Evolutionary conservation across 2,888 invertebrate genomes (phyloP).

Genomic region (Blera fallax): DNA sequence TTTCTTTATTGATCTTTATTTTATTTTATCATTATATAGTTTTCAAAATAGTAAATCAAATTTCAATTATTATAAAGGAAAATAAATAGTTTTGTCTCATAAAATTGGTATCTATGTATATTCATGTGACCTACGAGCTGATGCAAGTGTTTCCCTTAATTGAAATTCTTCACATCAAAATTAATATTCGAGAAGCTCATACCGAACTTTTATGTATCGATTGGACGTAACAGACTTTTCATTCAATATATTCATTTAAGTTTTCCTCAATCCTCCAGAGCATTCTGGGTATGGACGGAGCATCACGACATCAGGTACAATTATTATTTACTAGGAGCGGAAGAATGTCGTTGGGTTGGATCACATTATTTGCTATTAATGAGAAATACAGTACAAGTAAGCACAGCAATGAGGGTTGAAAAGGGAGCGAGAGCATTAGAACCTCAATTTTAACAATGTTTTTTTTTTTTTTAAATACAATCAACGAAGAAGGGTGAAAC

Average conservation of each 20-base stretch:
- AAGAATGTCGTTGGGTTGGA: slow-evolving; percentile 9
- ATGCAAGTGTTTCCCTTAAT: not conserved
- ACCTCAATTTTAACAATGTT: slow-evolving; percentile 1
- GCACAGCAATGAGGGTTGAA: not conserved
- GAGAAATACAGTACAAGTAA: not conserved
- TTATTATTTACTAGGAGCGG: slow-evolving; percentile 1
- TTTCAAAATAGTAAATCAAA: too few relatives aligned
- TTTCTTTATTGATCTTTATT: too few relatives aligned
- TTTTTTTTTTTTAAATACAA: slow-evolving; percentile 16
- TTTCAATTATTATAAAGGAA: too few relatives aligned
- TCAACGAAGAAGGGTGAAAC: slow-evolving; percentile 18
- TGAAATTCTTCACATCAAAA: not conserved
- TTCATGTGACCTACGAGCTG: too few relatives aligned
- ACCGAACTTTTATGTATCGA: not conserved
- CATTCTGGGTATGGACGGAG: too few relatives aligned
- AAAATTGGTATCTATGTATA: too few relatives aligned
- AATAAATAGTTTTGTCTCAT: not conserved
- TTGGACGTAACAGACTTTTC: not conserved
- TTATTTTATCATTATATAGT: too few relatives aligned
- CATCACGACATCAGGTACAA: slow-evolving; percentile 13
- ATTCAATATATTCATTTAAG: not conserved
- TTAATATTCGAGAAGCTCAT: not conserved
- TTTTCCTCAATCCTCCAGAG: not conserved
- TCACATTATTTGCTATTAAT: slow-evolving; percentile 5
- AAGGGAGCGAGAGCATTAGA: slow-evolving; percentile 17